Conservation (phyloP, 2,113 vertebrate genomes). For the Cynopterus brachyotis region DNA sequence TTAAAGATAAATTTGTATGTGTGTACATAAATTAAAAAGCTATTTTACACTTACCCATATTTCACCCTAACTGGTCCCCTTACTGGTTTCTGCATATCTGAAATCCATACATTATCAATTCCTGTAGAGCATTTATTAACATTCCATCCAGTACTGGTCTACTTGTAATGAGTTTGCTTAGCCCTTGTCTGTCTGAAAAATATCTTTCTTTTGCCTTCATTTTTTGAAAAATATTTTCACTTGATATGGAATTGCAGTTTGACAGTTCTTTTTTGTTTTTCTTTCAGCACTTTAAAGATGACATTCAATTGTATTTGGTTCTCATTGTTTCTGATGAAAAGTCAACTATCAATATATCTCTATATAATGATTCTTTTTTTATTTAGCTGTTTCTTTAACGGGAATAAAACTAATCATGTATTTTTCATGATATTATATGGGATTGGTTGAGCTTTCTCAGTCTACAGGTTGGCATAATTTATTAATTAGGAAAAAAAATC, state of each 20-base stretch:
- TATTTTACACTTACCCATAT: neutral
- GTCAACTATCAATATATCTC: neutral
- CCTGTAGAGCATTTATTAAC: neutral
- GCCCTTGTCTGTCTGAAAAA: neutral
- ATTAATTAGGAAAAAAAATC: neutral
- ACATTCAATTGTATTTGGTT: neutral
- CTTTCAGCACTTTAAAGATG: neutral
- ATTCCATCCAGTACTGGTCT: neutral
- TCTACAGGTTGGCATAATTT: neutral
- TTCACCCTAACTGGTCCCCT: neutral
- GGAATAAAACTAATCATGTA: neutral
- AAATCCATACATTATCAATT: neutral
- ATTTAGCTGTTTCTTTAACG: neutral
- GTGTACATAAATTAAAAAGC: neutral
- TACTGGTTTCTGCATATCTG: neutral
- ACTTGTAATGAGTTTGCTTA: neutral
- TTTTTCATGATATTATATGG: neutral
- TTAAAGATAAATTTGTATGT: constrained; percentile 6
- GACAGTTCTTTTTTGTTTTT: neutral
- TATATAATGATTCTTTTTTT: neutral
- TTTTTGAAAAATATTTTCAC: constrained; percentile 17
- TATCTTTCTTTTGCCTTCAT: neutral
- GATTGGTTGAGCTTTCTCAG: neutral
- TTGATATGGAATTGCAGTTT: neutral
- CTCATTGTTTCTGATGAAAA: neutral